Conservation (phyloP, 2,113 vertebrate genomes). For the Planiliza haematocheilus region DNA sequence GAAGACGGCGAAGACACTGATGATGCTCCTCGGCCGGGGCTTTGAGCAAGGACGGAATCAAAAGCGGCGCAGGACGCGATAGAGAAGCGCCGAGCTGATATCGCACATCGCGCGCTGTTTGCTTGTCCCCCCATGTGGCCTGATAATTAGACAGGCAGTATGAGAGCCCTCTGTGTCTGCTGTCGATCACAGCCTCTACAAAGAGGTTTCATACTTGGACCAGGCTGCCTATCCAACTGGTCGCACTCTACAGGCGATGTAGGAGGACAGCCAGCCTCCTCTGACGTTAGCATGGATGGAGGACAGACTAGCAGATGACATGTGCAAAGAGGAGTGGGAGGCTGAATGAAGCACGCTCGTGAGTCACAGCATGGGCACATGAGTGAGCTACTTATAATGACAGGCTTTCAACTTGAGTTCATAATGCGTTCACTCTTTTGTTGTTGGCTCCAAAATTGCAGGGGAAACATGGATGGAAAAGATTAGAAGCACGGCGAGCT, state of each 20-base stretch:
- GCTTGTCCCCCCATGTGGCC: conserved; percentile 44
- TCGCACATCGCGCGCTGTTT: conserved; percentile 25
- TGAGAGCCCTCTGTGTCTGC: conserved; percentile 39
- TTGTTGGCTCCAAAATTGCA: conserved; percentile 46
- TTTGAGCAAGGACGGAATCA: conserved; percentile 47
- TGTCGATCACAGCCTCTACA: conserved; percentile 57
- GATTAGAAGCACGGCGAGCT: conserved; percentile 32
- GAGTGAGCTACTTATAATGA: conserved; percentile 71
- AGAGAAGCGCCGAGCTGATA: conserved; percentile 40
- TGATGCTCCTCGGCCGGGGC: conserved; percentile 30
- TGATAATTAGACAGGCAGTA: conserved; percentile 59
- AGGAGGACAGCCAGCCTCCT: conserved; percentile 67
- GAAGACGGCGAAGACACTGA: conserved; percentile 30
- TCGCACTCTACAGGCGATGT: conserved; percentile 55
- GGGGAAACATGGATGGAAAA: conserved; percentile 23
- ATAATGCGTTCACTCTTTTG: conserved; percentile 53
- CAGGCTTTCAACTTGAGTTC: conserved; percentile 73
- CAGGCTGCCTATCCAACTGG: conserved; percentile 48
- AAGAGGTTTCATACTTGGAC: conserved; percentile 56
- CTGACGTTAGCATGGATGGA: conserved; percentile 65
- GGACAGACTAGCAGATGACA: conserved; percentile 75
- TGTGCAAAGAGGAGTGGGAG: conserved; percentile 77
- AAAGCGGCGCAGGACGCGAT: conserved; percentile 36
- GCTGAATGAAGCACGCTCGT: conserved; percentile 69
- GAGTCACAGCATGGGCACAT: conserved; percentile 70